Base-by-base conservation (phyloP, 2,888 invertebrate genomes). In the Mythimna impura region DNA sequence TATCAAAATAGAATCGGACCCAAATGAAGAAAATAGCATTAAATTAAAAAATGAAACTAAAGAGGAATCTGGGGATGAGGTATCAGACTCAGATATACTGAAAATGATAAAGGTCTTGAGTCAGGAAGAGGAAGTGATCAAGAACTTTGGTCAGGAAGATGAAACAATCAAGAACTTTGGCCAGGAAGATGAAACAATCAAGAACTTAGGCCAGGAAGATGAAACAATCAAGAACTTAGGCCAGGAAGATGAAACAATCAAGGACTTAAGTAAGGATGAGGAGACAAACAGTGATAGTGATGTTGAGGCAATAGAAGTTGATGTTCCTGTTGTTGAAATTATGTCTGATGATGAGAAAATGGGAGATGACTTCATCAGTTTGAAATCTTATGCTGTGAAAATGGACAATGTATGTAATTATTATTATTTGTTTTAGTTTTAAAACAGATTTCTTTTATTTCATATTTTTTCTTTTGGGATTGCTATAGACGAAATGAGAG, bases 291-390 rank as follows among this genome's bases (percentile, higher is more conserved):
- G 57, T 66, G 78, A 80, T 3, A 68, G 63, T 30, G 81, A 80
- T 22, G 61, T 75, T 17, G 64, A 75, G 36, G 22, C 55, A 8
- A 68, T 78, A 14, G 81, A 68, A 61, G 36, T 55, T 12, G 36
- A 65, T 0, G 5, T 25, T 17, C 67, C 78, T 10, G 3, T 68
- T 0, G n/a, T 80, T 1, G 76, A 78, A 80, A 66, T 80, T 12
- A 12, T 7, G 5, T 75, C 81, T 5, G 68, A 80, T 55, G 81
- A 81, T 36, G 81, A 78, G 36, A 61, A 36, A 52, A n/a, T 25
- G n/a, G 65, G 50, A 17, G 76, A 78, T 30, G 60, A 75, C n/a
- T 68, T 62, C 6, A 47, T 80, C 17, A 80, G 64, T 65, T 65
- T 80, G 36, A 57, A 55, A 20, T 12, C 81, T 22, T 63, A 80